Conservation (phyloP, 2,888 invertebrate species). For the Meiosimyza decipiens region DNA sequence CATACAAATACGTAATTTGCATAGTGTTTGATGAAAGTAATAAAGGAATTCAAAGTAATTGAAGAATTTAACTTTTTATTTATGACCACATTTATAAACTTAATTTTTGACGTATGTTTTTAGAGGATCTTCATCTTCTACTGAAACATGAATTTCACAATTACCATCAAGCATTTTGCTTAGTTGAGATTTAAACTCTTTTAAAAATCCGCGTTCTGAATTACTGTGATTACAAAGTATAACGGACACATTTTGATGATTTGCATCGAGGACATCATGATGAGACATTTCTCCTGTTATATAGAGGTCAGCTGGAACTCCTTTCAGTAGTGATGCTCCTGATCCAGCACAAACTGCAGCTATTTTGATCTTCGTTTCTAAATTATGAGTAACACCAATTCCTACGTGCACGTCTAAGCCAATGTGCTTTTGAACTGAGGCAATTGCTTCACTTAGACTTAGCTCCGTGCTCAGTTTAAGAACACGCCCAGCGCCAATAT, state of each 20-base stretch:
- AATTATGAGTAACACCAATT: conserved; percentile 66
- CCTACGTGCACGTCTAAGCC: conserved; percentile 80
- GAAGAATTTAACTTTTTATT: too few relatives aligned
- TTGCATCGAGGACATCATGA: conserved; percentile 90
- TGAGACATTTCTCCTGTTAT: conserved; percentile 95
- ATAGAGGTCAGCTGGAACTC: conserved; percentile 80
- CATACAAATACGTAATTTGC: too few relatives aligned
- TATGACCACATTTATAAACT: too few relatives aligned
- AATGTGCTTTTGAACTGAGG: conserved; percentile 74
- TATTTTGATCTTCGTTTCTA: conserved; percentile 70
- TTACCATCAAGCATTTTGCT: conserved; percentile 59
- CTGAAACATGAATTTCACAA: conserved; percentile 75
- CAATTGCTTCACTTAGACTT: conserved; percentile 73
- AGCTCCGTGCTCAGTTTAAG: conserved; percentile 68
- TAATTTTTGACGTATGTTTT: conserved; percentile 66
- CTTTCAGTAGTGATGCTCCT: conserved; percentile 81
- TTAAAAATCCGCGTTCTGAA: conserved; percentile 89
- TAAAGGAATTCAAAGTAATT: too few relatives aligned
- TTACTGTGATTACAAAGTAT: conserved; percentile 94
- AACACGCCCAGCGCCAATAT: conserved; percentile 71
- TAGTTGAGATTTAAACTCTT: conserved; percentile 69
- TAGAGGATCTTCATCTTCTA: conserved; percentile 82
- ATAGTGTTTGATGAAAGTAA: too few relatives aligned
- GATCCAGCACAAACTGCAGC: conserved; percentile 93
- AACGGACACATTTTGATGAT: conserved; percentile 81